Evolutionary conservation across 2,888 invertebrate species (phyloP).

Genomic region (Morpho deidamia): DNA sequence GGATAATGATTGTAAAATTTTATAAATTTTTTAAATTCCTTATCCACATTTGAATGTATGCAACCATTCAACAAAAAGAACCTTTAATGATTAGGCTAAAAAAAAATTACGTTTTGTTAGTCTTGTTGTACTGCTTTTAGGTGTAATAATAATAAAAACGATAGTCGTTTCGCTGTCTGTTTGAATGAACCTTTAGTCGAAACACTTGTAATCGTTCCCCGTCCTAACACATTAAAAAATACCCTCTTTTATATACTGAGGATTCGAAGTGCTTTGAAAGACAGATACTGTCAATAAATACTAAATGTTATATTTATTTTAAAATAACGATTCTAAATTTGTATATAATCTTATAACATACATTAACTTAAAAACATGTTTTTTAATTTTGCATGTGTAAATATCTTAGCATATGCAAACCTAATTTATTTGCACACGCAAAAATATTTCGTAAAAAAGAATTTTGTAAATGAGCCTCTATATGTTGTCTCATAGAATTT

Average conservation of each 20-base stretch:
- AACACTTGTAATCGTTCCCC: constrained; percentile 39
- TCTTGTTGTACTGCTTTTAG: too few relatives aligned
- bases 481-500: constrained; percentile 42
- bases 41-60: too few relatives aligned
- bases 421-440: background rate
- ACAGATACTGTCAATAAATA: constrained; percentile 67
- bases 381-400: background rate
- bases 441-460: constrained; percentile 3
- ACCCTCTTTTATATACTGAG: constrained; percentile 37
- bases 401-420: background rate
- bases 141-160: too few relatives aligned
- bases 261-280: constrained; percentile 63
- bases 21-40: too few relatives aligned
- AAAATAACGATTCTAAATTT: constrained; percentile 31
- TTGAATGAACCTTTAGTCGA: background rate
- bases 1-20: too few relatives aligned
- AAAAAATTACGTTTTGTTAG: too few relatives aligned
- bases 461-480: constrained; percentile 14
- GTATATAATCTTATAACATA: constrained; percentile 39
- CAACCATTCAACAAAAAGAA: too few relatives aligned
- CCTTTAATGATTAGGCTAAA: too few relatives aligned
- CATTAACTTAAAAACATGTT: background rate
- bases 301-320: constrained; percentile 32
- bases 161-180: too few relatives aligned
- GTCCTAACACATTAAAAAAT: constrained; percentile 42